Conservation (phyloP, 2,113 vertebrate genomes). For the Strigops habroptila region DNA sequence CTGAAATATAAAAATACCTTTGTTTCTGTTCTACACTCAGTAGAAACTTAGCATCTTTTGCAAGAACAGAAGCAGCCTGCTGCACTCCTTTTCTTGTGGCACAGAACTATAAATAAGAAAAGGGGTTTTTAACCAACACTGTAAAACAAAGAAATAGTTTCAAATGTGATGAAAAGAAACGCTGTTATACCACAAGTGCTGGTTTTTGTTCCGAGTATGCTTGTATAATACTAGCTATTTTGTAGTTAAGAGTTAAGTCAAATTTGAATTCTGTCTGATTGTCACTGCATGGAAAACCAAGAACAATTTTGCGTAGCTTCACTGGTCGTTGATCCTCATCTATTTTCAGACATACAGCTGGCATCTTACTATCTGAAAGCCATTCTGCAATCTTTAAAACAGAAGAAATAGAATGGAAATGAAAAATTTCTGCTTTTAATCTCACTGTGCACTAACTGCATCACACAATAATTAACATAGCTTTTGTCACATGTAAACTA, state of each 20-base stretch:
- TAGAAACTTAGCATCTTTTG: conserved; percentile 90
- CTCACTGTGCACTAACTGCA: background rate
- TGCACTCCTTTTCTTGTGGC: conserved; percentile 96
- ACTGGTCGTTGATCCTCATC: conserved; percentile 93
- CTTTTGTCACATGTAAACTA: background rate
- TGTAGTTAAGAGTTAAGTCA: conserved; percentile 95
- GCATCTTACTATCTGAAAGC: conserved; percentile 84
- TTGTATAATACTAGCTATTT: conserved; percentile 89
- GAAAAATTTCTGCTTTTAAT: background rate
- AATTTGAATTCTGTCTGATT: conserved; percentile 96
- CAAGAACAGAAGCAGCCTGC: conserved; percentile 88
- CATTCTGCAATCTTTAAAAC: conserved; percentile 90
- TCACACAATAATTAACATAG: background rate
- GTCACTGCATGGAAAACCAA: conserved; percentile 87
- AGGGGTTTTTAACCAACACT: conserved; percentile 7
- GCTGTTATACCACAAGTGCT: conserved; percentile 85
- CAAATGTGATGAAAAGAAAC: background rate
- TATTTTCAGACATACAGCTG: conserved; percentile 88
- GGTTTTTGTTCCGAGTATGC: conserved; percentile 94
- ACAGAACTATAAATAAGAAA: conserved; percentile 86
- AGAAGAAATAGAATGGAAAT: conserved; percentile 36
- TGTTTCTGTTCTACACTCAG: conserved; percentile 88
- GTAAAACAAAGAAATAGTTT: background rate
- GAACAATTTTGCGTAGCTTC: conserved; percentile 91
- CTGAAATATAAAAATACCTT: conserved; percentile 74